Evolutionary conservation across 2,888 invertebrate species (phyloP).

Genomic region (Neria commutata): DNA sequence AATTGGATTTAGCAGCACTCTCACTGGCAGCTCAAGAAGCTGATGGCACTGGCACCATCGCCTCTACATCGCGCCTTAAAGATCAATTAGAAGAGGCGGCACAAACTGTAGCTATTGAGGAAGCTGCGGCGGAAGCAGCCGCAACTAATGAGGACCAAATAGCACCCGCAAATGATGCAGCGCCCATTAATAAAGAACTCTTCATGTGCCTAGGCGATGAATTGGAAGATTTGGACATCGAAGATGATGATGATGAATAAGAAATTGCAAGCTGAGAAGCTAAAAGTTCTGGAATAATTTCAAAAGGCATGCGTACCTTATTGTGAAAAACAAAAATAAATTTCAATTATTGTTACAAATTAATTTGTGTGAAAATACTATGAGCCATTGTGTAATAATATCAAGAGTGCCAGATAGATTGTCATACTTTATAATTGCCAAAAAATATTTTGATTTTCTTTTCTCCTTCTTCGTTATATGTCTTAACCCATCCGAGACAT

Average conservation of each 20-base stretch:
- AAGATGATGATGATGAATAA: conserved; percentile 61
- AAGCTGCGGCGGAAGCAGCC: conserved; percentile 36
- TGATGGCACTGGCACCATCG: conserved; percentile 78
- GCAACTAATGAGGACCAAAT: conserved; percentile 42
- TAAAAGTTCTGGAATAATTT: no score
- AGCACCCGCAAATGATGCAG: conserved; percentile 64
- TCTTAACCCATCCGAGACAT: no score
- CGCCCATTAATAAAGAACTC: conserved; percentile 91
- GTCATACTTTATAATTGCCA: no score
- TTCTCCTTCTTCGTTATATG: no score
- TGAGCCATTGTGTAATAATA: no score
- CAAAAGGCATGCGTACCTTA: no score
- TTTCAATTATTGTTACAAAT: no score
- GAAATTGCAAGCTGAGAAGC: no score
- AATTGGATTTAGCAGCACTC: conserved; percentile 77
- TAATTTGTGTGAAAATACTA: no score
- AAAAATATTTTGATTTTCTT: no score
- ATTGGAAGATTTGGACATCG: conserved; percentile 77
- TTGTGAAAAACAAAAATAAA: no score
- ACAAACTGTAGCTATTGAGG: conserved; percentile 48
- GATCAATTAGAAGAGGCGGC: conserved; percentile 60
- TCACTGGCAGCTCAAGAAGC: conserved; percentile 78
- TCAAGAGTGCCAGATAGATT: no score
- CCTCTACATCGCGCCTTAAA: conserved; percentile 70
- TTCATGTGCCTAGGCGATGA: conserved; percentile 86